Evolutionary conservation across 2,888 invertebrate genomes (phyloP).

Genomic region (Drosophila sordidula): DNA sequence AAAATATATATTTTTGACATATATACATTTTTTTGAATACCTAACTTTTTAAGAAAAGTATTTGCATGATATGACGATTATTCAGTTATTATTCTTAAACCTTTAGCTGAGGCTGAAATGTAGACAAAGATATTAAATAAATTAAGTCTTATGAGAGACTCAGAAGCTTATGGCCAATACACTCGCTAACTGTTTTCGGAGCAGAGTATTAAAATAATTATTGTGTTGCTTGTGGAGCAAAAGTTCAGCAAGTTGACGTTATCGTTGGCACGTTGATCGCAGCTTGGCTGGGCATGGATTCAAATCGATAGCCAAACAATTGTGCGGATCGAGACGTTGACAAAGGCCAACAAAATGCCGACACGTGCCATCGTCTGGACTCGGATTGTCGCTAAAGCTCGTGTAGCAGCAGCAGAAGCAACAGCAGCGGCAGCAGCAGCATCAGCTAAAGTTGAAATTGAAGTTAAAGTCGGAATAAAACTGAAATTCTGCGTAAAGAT

Average conservation of each 20-base stretch:
- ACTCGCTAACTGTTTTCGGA: not conserved
- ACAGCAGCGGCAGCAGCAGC: conserved; percentile 17
- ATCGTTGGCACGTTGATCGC: conserved; percentile 64
- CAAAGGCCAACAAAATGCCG: conserved; percentile 57
- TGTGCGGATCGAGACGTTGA: conserved; percentile 33
- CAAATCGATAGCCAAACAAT: conserved; percentile 63
- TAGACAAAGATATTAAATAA: too few relatives aligned
- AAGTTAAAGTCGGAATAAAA: conserved; percentile 19
- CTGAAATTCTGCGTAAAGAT: conserved; percentile 71
- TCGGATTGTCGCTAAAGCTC: conserved; percentile 50
- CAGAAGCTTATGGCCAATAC: not conserved
- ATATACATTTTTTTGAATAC: too few relatives aligned
- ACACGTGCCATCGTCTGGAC: conserved; percentile 58
- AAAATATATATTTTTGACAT: too few relatives aligned
- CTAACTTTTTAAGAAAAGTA: too few relatives aligned
- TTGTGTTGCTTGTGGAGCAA: conserved; percentile 31
- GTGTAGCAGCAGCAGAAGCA: conserved; percentile 6
- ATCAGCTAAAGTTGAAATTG: conserved; percentile 18
- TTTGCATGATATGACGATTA: too few relatives aligned
- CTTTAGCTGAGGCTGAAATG: too few relatives aligned
- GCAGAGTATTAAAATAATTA: not conserved
- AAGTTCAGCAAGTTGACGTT: conserved; percentile 35
- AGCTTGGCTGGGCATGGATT: conserved; percentile 24
- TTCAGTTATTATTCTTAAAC: too few relatives aligned
- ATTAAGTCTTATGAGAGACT: too few relatives aligned